Base-by-base conservation (phyloP, 2,888 invertebrate species). In the Tineola bisselliella region DNA sequence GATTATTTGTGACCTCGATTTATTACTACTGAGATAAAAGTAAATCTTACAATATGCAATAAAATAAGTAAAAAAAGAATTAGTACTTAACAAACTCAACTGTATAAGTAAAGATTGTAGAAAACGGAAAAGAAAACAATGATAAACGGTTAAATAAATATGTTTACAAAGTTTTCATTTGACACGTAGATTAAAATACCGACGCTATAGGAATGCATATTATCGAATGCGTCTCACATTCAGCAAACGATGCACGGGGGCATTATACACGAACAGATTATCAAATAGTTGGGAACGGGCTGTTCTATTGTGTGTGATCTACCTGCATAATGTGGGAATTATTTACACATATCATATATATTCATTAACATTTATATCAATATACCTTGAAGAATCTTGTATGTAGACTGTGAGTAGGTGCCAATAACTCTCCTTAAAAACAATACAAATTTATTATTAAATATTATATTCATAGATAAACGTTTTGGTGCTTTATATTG, bases 221-320 rank as follows among this genome's bases (percentile, higher is more conserved):
- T 70, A 70, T 73, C 65, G 66, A 68, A 70, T 69, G 69, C 68
- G 68, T 66, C 62, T 66, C 65, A 67, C 67, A 71, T 68, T 66
- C 67, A 66, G 64, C 64, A 63, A 64, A 68, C 66, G 43, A 44
- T 44, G 69, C 65, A 65, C 64, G 17, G 57, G 65, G 65, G 64
- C 63, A 64, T 68, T 69, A 68, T 66, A 81, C 81, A 80, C 80
- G 82, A 69, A 63, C 63, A 64, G 79, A 70, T 74, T 81, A 70
- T 71, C 74, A 74, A 79, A 77, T 71, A 71, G 66, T 63, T 61
- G 5, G 12, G 48, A 60, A 60, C 31, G 60, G 30, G 10, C 31
- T 12, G 13, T 44, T 44, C 48, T 59, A 33, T 31, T 33, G 33
- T 31, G 15, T 44, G 44, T 18, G 12, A 30, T 25, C 25, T 59